Conservation (phyloP, 2,797 vertebrate genomes). For the Pangasius macronema region DNA sequence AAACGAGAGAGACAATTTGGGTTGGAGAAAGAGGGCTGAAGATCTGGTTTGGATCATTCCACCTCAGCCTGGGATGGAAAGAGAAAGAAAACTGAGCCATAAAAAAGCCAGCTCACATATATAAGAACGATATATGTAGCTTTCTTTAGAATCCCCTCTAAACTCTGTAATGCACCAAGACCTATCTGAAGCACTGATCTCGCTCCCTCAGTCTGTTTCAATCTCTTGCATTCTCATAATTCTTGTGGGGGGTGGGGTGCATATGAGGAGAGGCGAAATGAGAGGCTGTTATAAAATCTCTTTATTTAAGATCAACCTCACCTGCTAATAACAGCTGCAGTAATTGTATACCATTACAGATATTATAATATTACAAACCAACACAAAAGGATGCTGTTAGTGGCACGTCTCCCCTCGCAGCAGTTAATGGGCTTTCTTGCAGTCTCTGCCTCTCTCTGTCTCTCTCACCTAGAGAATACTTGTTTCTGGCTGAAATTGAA, state of each 20-base stretch:
- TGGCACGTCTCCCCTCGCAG: background rate
- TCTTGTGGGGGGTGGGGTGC: background rate
- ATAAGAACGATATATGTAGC: background rate
- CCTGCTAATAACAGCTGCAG: background rate
- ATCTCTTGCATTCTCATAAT: background rate
- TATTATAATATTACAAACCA: slow-evolving; percentile 7
- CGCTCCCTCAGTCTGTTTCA: background rate
- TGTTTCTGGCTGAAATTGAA: background rate
- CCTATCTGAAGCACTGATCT: background rate
- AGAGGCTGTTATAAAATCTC: background rate
- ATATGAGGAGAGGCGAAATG: background rate
- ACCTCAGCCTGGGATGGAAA: slow-evolving; percentile 20
- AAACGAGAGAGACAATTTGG: slow-evolving; percentile 20
- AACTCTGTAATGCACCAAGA: background rate
- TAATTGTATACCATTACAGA: background rate
- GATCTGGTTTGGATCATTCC: background rate
- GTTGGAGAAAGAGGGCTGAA: background rate
- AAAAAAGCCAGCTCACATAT: slow-evolving; percentile 1
- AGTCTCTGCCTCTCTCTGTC: background rate
- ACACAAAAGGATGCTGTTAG: slow-evolving; percentile 7
- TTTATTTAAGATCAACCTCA: background rate
- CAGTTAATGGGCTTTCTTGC: background rate
- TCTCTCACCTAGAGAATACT: background rate
- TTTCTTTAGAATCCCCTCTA: slow-evolving; percentile 26
- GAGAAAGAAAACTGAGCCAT: slow-evolving; percentile 38